phyloP scores from a whole-genome alignment of 2,888 invertebrate species.

The Troides oblongomaculatus region DNA sequence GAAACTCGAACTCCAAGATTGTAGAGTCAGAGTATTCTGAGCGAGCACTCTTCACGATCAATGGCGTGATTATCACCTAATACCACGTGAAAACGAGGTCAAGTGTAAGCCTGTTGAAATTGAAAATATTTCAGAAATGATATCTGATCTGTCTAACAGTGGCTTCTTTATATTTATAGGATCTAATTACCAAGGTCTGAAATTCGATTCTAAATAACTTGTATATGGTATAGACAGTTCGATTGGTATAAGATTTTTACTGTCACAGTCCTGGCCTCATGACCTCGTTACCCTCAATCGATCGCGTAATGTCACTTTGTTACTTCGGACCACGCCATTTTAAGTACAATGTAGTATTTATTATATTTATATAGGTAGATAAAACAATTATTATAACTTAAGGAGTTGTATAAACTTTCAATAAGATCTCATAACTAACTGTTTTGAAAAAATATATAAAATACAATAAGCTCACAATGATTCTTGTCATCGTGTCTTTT shows the following conservation, averaged over 20 bases:
- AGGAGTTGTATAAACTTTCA: background rate
- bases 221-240: conserved; percentile 23
- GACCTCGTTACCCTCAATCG: conserved; percentile 57
- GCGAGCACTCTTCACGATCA: no score
- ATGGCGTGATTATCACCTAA: no score
- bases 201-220: background rate
- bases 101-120: no score
- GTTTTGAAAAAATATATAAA: no score
- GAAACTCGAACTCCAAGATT: no score
- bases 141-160: background rate
- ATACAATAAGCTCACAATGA: no score
- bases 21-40: no score
- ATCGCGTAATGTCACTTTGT: conserved; percentile 41
- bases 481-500: no score
- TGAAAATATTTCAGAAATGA: background rate
- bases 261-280: conserved; percentile 48
- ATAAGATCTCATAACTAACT: no score
- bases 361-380: conserved; percentile 8
- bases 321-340: conserved; percentile 32
- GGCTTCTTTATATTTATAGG: conserved; percentile 7
- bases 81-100: no score
- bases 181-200: background rate
- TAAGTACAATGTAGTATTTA: conserved; percentile 14
- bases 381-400: background rate
- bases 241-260: conserved; percentile 31